phyloP scores from a whole-genome alignment of 2,113 vertebrate species.

The Boleophthalmus pectinirostris region DNA sequence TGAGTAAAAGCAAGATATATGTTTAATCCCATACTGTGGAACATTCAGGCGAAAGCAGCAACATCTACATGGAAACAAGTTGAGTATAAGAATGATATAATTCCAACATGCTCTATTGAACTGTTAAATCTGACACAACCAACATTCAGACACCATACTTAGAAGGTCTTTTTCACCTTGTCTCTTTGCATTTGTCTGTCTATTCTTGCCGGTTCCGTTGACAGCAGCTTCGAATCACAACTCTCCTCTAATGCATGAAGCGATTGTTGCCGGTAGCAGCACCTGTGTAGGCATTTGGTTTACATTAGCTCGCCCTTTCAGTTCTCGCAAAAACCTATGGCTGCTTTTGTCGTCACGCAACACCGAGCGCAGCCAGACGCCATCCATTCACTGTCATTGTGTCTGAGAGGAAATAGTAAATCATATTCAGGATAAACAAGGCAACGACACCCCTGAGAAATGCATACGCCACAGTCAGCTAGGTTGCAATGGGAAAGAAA shows the following conservation, averaged over 20 bases:
- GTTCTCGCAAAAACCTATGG: constrained; percentile 12
- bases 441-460: constrained; percentile 44
- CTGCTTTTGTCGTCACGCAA: constrained; percentile 49
- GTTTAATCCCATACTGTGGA: too few relatives aligned
- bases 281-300: constrained; percentile 40
- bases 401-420: constrained; percentile 47
- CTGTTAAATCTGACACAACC: constrained; percentile 34
- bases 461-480: constrained; percentile 16
- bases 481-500: constrained; percentile 43
- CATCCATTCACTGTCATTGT: constrained; percentile 51
- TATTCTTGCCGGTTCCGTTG: constrained; percentile 34
- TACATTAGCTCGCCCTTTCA: constrained; percentile 31
- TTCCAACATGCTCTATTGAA: not conserved
- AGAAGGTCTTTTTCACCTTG: constrained; percentile 51
- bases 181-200: constrained; percentile 37
- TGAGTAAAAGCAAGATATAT: not conserved
- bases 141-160: constrained; percentile 39
- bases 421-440: constrained; percentile 60
- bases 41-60: too few relatives aligned
- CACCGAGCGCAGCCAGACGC: constrained; percentile 48
- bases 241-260: constrained; percentile 14
- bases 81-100: constrained; percentile 32
- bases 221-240: constrained; percentile 35
- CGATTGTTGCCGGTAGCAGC: constrained; percentile 3
- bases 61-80: too few relatives aligned